A percentile compares a stretch with the other conserved stretches of the same genome.
Conservation (phyloP, 2,113 vertebrate species). For the Melanerpes aurifrons region DNA sequence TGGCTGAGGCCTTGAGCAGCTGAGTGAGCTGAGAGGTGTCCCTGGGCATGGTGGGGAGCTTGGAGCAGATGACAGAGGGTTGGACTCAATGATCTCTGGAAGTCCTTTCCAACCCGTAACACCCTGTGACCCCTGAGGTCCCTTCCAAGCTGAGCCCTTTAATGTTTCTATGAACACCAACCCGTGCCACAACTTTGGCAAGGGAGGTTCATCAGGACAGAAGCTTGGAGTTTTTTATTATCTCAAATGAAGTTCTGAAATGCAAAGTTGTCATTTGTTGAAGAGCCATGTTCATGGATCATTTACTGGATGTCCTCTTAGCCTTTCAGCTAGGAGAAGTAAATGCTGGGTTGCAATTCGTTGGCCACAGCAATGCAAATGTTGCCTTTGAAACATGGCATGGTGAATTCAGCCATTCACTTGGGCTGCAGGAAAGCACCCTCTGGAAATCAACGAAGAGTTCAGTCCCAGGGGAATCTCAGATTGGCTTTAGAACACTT, state of each 20-base stretch:
- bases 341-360: conserved; percentile 34
- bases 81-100: no score
- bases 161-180: no score
- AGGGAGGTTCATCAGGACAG: not conserved
- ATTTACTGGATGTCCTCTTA: not conserved
- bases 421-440: conserved; percentile 29
- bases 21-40: no score
- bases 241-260: not conserved
- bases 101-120: no score
- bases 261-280: not conserved
- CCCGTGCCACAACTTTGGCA: not conserved
- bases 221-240: rapidly evolving
- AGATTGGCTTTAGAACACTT: conserved; percentile 1
- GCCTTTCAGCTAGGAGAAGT: conserved; percentile 15
- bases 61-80: no score
- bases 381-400: conserved; percentile 42
- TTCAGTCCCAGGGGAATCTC: not conserved
- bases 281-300: not conserved
- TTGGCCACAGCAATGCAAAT: conserved; percentile 45
- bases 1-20: no score
- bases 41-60: no score
- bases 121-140: no score
- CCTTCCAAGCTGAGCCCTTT: no score
- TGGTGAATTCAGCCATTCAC: conserved; percentile 42
- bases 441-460: not conserved